Evolutionary conservation across 2,888 invertebrate genomes (phyloP).

Genomic region (Vesta saturnalis): DNA sequence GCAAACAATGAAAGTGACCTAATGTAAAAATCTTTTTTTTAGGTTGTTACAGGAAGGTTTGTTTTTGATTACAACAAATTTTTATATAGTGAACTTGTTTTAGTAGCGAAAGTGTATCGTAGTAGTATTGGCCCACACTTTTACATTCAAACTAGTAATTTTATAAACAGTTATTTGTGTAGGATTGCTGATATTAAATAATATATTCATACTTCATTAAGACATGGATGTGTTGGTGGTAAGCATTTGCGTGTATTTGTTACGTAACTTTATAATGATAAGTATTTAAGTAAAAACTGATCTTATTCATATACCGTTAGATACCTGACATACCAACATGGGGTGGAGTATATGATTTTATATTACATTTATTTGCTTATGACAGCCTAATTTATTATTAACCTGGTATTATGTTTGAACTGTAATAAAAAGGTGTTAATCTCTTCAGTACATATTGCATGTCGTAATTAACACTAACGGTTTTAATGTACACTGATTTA

Average conservation of each 20-base stretch:
- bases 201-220: conserved; percentile 41
- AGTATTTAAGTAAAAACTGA: not conserved
- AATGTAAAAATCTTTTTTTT: conserved; percentile 8
- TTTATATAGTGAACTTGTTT: too few relatives aligned
- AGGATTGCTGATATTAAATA: conserved; percentile 42
- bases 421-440: not conserved
- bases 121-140: conserved; percentile 34
- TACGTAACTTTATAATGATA: conserved; percentile 12
- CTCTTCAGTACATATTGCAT: not conserved
- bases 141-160: conserved; percentile 31
- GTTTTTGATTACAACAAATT: not conserved
- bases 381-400: not conserved
- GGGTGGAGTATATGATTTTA: not conserved
- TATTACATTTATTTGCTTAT: not conserved
- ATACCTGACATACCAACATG: not conserved
- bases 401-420: too few relatives aligned
- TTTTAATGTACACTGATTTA: not conserved
- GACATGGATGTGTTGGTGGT: conserved; percentile 38
- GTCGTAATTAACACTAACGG: not conserved
- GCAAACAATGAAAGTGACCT: conserved; percentile 12
- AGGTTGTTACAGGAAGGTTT: too few relatives aligned
- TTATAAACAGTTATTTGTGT: conserved; percentile 38
- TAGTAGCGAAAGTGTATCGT: conserved; percentile 26
- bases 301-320: not conserved
- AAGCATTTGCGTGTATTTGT: conserved; percentile 18